phyloP scores from a whole-genome alignment of 2,888 invertebrate genomes.

The Allophyes oxyacanthae region DNA sequence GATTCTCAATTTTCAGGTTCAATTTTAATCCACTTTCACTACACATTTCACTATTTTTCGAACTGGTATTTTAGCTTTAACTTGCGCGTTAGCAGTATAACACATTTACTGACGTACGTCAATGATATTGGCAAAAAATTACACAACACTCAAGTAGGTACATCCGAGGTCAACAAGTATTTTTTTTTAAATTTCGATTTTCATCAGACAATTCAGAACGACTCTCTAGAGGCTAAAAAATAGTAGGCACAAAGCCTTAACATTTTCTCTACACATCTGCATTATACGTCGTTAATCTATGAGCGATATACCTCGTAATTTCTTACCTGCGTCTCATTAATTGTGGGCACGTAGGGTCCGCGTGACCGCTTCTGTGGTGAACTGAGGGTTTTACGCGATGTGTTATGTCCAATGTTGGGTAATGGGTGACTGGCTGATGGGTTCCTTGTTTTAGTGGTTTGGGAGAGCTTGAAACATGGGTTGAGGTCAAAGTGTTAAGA shows the following conservation, averaged over 20 bases:
- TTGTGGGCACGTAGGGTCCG: conserved; percentile 78
- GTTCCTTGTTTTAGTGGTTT: conserved; percentile 44
- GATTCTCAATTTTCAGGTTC: no score
- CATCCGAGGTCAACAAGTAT: no score
- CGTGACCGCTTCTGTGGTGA: conserved; percentile 66
- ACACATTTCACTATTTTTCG: no score
- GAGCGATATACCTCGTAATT: conserved; percentile 66
- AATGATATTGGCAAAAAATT: no score
- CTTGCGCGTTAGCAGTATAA: no score
- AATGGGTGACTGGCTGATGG: conserved; percentile 51
- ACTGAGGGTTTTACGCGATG: conserved; percentile 54
- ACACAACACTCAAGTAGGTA: no score
- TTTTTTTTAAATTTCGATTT: no score
- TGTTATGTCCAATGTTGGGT: conserved; percentile 57
- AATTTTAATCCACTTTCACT: no score
- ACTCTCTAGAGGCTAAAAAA: no score
- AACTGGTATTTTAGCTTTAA: no score
- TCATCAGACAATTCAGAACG: not conserved
- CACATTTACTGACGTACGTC: no score
- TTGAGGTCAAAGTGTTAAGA: conserved; percentile 13
- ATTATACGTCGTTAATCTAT: conserved; percentile 37
- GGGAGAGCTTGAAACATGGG: conserved; percentile 16
- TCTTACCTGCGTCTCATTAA: conserved; percentile 80
- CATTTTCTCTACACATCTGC: conserved; percentile 4
- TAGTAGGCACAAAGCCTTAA: conserved; percentile 13